Percentiles rank a stretch among this genome's conserved stretches.
Evolutionary conservation across 2,113 vertebrate genomes (phyloP).

Genomic region (Aviceda subcristata): DNA sequence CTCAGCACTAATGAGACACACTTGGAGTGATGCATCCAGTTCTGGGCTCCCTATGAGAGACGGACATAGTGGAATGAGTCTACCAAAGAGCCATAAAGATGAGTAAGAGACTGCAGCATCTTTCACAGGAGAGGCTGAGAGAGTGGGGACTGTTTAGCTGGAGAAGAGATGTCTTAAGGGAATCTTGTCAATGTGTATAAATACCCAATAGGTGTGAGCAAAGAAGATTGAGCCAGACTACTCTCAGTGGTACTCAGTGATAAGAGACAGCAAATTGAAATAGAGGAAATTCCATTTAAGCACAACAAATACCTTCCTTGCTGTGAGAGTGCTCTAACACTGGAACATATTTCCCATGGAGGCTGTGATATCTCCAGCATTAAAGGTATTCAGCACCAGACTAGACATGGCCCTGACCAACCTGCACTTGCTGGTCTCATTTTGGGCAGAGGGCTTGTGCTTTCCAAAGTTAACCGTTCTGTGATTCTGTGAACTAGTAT

Average conservation of each 20-base stretch:
- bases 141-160: not conserved
- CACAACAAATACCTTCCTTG: not conserved
- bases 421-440: not conserved
- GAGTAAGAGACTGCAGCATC: not conserved
- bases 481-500: not conserved
- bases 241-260: not conserved
- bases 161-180: not conserved
- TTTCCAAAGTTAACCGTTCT: not conserved
- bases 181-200: not conserved
- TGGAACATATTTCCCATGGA: not conserved
- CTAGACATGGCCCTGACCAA: not conserved
- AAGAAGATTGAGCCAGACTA: not conserved
- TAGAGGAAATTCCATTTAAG: not conserved
- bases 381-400: not conserved
- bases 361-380: not conserved
- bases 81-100: not conserved
- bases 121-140: not conserved
- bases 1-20: not conserved
- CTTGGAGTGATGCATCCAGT: not conserved
- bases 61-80: not conserved
- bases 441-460: not conserved
- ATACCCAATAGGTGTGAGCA: not conserved
- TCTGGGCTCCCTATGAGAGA: not conserved
- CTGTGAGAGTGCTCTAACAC: not conserved
- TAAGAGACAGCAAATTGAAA: not conserved